These are phyloP conservation scores for Daphoenositta chrysoptera DNA, from an alignment of 2,113 vertebrate species.

Conservation along the genomic window DNA sequence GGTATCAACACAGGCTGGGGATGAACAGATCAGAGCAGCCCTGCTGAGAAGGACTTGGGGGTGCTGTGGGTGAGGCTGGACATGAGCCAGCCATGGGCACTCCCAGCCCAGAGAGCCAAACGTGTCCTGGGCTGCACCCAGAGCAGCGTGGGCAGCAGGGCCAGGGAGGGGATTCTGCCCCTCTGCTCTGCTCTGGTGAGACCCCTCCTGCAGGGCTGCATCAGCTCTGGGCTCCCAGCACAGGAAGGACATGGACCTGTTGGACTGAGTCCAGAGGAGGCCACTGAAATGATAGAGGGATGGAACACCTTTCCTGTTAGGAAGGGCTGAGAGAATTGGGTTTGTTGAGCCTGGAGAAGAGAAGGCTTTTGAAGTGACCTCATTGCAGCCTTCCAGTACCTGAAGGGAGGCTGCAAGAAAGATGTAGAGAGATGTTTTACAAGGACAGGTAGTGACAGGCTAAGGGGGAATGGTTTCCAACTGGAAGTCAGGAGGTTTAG, in stretches of 20 bases:
- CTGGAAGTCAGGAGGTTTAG: not conserved
- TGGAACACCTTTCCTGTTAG: not conserved
- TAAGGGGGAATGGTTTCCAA: not conserved
- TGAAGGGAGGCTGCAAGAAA: not conserved
- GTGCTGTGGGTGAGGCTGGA: not conserved
- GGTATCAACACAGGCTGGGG: not conserved
- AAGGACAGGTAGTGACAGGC: not conserved
- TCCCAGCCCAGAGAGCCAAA: not conserved
- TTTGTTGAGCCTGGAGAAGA: not conserved
- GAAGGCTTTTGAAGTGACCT: not conserved
- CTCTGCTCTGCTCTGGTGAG: not conserved
- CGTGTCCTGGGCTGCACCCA: not conserved
- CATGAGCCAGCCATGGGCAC: not conserved
- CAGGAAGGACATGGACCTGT: accelerated
- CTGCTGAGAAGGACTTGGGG: accelerated
- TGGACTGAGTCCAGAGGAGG: accelerated
- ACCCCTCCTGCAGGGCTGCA: not conserved
- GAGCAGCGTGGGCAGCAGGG: not conserved
- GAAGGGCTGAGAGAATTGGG: not conserved
- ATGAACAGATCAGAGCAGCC: not conserved
- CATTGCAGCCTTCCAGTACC: not conserved
- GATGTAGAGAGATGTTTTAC: not conserved
- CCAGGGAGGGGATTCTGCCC: not conserved
- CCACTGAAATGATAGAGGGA: too few species aligned
- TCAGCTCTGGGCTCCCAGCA: not conserved